A percentile compares a stretch with the other conserved stretches of the same genome.
Evolutionary conservation across 1,140 invertebrate genomes (phyloP).

Genomic region (Brachionus koreanus): DNA sequence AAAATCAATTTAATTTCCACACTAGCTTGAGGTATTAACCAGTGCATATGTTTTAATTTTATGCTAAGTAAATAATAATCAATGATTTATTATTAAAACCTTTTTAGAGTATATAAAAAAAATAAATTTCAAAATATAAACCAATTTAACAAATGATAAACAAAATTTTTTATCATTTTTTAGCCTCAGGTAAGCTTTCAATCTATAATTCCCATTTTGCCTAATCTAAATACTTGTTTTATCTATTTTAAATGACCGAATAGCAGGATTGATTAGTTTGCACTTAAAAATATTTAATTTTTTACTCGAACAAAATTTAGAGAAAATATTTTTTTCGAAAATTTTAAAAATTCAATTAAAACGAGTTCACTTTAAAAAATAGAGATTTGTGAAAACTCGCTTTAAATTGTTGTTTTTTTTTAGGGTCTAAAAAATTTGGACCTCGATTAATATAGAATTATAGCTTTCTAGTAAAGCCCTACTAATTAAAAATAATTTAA

Average conservation of each 20-base stretch:
- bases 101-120: not conserved
- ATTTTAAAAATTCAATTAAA: not conserved
- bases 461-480: not conserved
- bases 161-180: not conserved
- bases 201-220: not conserved
- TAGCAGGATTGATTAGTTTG: not conserved
- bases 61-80: not conserved
- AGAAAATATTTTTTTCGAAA: not conserved
- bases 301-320: not conserved
- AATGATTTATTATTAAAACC: not conserved
- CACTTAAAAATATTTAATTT: not conserved
- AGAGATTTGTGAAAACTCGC: too few relatives aligned
- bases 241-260: not conserved
- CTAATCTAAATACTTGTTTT: not conserved
- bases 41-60: not conserved
- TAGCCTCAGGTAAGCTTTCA: not conserved
- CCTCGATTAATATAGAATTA: not conserved
- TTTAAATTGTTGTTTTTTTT: too few relatives aligned
- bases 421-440: not conserved
- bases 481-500: not conserved
- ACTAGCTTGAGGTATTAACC: not conserved
- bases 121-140: not conserved
- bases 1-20: not conserved
- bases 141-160: not conserved
- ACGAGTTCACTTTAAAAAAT: not conserved